These are phyloP conservation scores for Pitangus sulphuratus DNA, from an alignment of 2,797 vertebrate species.

Conservation along the genomic window DNA sequence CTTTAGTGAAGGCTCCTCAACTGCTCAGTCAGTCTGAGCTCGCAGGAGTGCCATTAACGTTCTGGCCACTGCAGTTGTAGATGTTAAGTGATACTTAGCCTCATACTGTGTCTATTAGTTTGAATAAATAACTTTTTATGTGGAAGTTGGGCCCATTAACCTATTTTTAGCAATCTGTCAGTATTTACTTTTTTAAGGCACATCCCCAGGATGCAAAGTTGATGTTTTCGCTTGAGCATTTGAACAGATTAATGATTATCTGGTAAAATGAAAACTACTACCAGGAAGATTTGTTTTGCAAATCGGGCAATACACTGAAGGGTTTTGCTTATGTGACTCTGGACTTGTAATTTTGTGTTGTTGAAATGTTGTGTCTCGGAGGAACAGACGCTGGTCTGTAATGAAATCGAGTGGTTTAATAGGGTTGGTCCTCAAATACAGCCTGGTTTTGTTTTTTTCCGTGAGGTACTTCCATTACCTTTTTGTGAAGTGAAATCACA, in stretches of 20 bases:
- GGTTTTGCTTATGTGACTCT: neutral
- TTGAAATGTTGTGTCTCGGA: neutral
- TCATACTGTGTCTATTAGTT: neutral
- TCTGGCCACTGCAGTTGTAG: neutral
- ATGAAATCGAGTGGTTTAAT: neutral
- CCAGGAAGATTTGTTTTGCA: neutral
- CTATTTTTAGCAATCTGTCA: neutral
- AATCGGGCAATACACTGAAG: neutral
- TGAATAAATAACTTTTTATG: neutral
- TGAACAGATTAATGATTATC: neutral
- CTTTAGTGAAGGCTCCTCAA: neutral
- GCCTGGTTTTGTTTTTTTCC: neutral
- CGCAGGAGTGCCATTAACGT: neutral
- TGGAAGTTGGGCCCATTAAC: neutral
- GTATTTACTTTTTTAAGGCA: neutral
- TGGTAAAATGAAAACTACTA: neutral
- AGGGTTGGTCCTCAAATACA: neutral
- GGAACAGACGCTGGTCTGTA: neutral
- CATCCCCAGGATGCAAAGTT: neutral
- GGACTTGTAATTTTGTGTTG: neutral
- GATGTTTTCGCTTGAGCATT: neutral
- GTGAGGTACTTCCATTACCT: neutral
- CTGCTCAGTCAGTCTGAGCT: neutral
- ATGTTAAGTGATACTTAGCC: neutral
- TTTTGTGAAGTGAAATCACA: neutral